These are phyloP conservation scores for Pterophyllum scalare DNA, from an alignment of 2,113 vertebrate species.

Conservation along the genomic window DNA sequence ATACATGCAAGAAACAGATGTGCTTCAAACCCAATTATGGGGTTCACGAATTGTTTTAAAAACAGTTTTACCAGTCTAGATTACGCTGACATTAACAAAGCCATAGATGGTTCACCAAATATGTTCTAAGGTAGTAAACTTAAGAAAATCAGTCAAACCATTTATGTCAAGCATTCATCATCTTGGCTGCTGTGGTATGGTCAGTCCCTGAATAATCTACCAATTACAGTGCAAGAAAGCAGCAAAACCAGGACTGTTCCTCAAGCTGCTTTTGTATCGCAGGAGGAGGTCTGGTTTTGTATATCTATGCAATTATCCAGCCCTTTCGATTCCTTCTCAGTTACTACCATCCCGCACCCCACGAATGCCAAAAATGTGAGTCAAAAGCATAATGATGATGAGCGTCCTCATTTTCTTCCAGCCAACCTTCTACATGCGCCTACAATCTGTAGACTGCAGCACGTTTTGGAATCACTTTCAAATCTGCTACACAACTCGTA, in stretches of 20 bases:
- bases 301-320: slow-evolving; percentile 55
- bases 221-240: slow-evolving; percentile 56
- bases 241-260: slow-evolving; percentile 39
- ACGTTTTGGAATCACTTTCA: not conserved
- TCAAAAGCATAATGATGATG: slow-evolving; percentile 41
- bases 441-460: not conserved
- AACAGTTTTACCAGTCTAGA: slow-evolving; percentile 28
- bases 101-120: slow-evolving; percentile 44
- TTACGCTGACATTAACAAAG: slow-evolving; percentile 21
- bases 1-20: slow-evolving; percentile 72
- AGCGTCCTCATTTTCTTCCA: slow-evolving; percentile 18
- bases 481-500: not conserved
- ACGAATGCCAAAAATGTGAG: slow-evolving; percentile 48
- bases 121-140: slow-evolving; percentile 28
- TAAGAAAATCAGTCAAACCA: slow-evolving; percentile 37
- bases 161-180: slow-evolving; percentile 45
- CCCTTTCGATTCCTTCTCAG: slow-evolving; percentile 41
- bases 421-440: not conserved
- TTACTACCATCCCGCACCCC: slow-evolving; percentile 38
- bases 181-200: slow-evolving; percentile 40
- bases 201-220: slow-evolving; percentile 55
- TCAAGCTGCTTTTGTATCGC: slow-evolving; percentile 20
- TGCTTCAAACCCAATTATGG: slow-evolving; percentile 61
- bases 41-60: slow-evolving; percentile 56
- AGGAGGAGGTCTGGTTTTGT: slow-evolving; percentile 37